Conservation (phyloP, 1,140 invertebrate genomes). For the Papilio aristodemus region DNA sequence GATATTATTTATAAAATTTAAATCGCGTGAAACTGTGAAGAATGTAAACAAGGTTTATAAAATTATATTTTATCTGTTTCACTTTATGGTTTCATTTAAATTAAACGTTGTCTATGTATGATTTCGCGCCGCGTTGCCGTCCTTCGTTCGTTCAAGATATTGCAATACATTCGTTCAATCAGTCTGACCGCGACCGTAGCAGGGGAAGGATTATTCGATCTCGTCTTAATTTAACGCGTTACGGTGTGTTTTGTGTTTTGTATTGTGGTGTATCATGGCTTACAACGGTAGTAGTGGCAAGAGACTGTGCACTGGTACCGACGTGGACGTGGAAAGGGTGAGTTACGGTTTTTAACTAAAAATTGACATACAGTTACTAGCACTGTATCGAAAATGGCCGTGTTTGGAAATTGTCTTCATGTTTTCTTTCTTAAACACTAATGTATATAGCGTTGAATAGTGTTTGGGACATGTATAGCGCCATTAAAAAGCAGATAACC, state of each 20-base stretch:
- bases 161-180: constrained; percentile 66
- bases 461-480: neutral
- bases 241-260: constrained; percentile 78
- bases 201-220: constrained; percentile 56
- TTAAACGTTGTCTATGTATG: constrained; percentile 36
- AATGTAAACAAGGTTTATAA: too few relatives aligned
- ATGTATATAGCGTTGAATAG: neutral
- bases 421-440: constrained; percentile 49
- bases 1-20: too few relatives aligned
- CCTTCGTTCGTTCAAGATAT: constrained; percentile 56
- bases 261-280: constrained; percentile 79
- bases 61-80: constrained; percentile 2
- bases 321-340: constrained; percentile 77
- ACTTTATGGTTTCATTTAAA: constrained; percentile 27
- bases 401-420: constrained; percentile 66
- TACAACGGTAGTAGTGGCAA: constrained; percentile 80
- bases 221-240: constrained; percentile 64
- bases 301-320: constrained; percentile 76
- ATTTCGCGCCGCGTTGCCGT: constrained; percentile 44
- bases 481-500: constrained; percentile 29
- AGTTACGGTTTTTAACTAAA: constrained; percentile 48
- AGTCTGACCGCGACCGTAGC: constrained; percentile 68
- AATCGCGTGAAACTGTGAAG: too few relatives aligned
- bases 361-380: constrained; percentile 58
- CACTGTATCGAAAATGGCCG: constrained; percentile 72